Evolutionary conservation across 2,113 vertebrate species (phyloP).

Genomic region (Mystacornis crossleyi): DNA sequence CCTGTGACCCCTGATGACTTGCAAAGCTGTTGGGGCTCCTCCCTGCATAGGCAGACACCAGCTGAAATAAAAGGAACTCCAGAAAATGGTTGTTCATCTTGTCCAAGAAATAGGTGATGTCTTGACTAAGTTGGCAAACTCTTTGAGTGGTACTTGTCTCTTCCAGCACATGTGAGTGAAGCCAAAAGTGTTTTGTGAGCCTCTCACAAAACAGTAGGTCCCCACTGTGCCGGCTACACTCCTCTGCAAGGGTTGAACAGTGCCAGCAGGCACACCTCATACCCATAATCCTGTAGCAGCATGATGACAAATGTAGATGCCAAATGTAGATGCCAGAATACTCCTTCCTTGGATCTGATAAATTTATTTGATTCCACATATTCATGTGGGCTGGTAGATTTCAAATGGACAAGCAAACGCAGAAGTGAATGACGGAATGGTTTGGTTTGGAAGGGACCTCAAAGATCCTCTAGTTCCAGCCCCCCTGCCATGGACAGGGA

Average conservation of each 20-base stretch:
- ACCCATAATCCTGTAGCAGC: background rate
- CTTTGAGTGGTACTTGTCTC: background rate
- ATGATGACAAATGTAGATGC: background rate
- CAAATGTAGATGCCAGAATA: background rate
- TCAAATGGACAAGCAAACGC: background rate
- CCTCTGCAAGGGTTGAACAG: background rate
- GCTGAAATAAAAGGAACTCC: background rate
- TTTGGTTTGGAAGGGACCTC: background rate
- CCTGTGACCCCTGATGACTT: background rate
- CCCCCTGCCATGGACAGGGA: background rate
- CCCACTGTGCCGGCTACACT: background rate
- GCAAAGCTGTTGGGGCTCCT: background rate
- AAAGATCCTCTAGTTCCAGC: background rate
- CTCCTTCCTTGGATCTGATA: background rate
- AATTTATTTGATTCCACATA: background rate
- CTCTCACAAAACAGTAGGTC: background rate
- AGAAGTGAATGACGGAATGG: background rate
- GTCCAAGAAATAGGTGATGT: background rate
- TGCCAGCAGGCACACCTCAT: background rate
- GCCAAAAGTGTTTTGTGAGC: background rate
- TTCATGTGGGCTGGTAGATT: background rate
- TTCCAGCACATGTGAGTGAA: background rate
- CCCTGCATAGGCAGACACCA: background rate
- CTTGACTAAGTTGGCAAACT: background rate
- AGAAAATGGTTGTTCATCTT: background rate